Percentiles rank a stretch among this genome's conserved stretches.
These are phyloP conservation scores for Metridium senile DNA, from an alignment of 92 coral and sea anemone species.

Conservation along the genomic window DNA sequence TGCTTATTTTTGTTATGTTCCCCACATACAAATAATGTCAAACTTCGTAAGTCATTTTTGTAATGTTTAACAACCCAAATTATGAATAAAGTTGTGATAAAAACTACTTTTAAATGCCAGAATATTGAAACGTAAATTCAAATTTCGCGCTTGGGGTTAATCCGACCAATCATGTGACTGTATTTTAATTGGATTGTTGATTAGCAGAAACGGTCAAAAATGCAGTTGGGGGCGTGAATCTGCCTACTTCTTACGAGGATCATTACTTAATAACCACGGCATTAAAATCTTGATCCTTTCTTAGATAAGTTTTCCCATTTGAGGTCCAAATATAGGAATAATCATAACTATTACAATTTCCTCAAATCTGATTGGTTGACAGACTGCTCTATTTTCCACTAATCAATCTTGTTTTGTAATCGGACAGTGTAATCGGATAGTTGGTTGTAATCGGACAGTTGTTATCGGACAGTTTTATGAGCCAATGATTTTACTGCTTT, in stretches of 20 bases:
- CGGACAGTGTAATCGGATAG: too few relatives aligned
- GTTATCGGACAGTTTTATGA: too few relatives aligned
- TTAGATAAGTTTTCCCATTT: too few relatives aligned
- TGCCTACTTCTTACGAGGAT: background rate
- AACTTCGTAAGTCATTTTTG: background rate
- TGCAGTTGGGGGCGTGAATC: background rate
- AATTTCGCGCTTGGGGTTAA: background rate
- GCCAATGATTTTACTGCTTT: too few relatives aligned
- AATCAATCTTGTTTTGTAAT: too few relatives aligned
- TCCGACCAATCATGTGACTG: background rate
- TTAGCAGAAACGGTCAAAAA: background rate
- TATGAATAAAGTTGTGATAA: background rate
- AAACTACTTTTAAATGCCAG: background rate
- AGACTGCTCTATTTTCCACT: too few relatives aligned
- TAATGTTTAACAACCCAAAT: background rate
- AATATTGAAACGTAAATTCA: background rate
- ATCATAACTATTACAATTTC: too few relatives aligned
- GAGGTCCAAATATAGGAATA: too few relatives aligned
- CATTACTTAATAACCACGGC: background rate
- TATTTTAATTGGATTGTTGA: background rate
- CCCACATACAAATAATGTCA: background rate
- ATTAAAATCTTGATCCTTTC: too few relatives aligned
- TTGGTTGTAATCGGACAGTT: too few relatives aligned
- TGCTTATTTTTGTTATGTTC: background rate
- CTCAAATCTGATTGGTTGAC: too few relatives aligned